Percentiles rank a stretch among this genome's conserved stretches.
Evolutionary conservation across 2,888 invertebrate genomes (phyloP).

Genomic region (Leucophenga maculata): DNA sequence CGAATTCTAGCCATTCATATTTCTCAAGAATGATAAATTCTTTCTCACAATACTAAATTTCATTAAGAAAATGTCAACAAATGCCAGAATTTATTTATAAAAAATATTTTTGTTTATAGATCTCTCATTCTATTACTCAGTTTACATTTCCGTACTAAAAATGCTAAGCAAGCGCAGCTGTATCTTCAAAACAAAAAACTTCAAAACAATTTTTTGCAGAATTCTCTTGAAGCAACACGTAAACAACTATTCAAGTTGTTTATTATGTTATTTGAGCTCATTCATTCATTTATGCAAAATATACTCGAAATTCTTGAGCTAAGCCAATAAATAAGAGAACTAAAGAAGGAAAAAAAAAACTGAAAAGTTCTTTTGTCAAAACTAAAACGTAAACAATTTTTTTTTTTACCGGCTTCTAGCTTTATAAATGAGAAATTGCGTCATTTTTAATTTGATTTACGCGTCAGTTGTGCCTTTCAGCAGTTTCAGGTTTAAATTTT

Average conservation of each 20-base stretch:
- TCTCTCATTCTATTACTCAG: no score
- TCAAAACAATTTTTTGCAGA: background rate
- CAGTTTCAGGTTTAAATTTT: conserved; percentile 24
- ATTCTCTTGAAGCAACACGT: background rate
- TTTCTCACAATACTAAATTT: no score
- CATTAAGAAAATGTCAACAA: no score
- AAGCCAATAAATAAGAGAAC: background rate
- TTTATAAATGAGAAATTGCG: conserved; percentile 51
- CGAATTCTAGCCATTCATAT: no score
- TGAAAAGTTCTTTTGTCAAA: conserved; percentile 2
- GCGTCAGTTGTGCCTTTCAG: conserved; percentile 23
- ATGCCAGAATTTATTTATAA: no score
- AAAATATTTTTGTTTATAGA: no score
- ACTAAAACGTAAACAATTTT: conserved; percentile 23
- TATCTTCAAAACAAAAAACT: background rate
- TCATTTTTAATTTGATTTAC: conserved; percentile 46
- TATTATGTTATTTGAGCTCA: background rate
- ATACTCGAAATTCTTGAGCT: no score
- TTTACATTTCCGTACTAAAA: no score
- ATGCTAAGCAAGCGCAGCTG: background rate
- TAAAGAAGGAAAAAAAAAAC: background rate
- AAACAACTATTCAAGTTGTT: conserved; percentile 5
- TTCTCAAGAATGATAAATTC: no score
- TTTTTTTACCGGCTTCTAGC: conserved; percentile 18
- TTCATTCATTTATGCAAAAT: background rate